A percentile compares a stretch with the other conserved stretches of the same genome.
Conservation (phyloP, 2,888 invertebrate species). For the Melinaea menophilus region DNA sequence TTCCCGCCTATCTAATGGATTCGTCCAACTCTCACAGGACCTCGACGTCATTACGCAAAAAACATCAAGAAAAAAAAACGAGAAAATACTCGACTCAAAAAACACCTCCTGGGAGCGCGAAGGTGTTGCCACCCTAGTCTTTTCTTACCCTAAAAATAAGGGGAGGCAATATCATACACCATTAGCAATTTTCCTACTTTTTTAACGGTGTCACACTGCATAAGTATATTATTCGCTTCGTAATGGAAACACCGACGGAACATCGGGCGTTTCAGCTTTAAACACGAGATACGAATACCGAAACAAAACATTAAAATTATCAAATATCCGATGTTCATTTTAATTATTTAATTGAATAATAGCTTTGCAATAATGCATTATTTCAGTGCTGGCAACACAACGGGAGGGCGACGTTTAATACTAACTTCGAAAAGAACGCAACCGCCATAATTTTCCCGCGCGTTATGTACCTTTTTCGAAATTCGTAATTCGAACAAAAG, state of each 20-base stretch:
- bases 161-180: slow-evolving; percentile 80
- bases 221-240: slow-evolving; percentile 40
- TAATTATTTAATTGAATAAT: slow-evolving; percentile 65
- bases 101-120: slow-evolving; percentile 71
- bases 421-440: slow-evolving; percentile 64
- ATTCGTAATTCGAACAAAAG: slow-evolving; percentile 75
- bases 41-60: slow-evolving; percentile 70
- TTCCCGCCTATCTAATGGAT: slow-evolving; percentile 76
- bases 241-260: slow-evolving; percentile 13
- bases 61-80: slow-evolving; percentile 56
- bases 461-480: slow-evolving; percentile 70
- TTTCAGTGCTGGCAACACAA: slow-evolving; percentile 45
- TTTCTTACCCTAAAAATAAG: slow-evolving; percentile 70
- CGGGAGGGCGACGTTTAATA: slow-evolving; percentile 52
- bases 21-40: slow-evolving; percentile 75
- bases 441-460: slow-evolving; percentile 66
- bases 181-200: slow-evolving; percentile 78
- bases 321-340: slow-evolving; percentile 51
- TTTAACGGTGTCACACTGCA: slow-evolving; percentile 76
- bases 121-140: slow-evolving; percentile 74
- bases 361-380: slow-evolving; percentile 49
- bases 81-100: slow-evolving; percentile 55
- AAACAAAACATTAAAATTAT: slow-evolving; percentile 13
- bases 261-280: not conserved
- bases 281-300: not conserved